phyloP scores from a whole-genome alignment of 2,888 invertebrate genomes.

The Phasia obesa region DNA sequence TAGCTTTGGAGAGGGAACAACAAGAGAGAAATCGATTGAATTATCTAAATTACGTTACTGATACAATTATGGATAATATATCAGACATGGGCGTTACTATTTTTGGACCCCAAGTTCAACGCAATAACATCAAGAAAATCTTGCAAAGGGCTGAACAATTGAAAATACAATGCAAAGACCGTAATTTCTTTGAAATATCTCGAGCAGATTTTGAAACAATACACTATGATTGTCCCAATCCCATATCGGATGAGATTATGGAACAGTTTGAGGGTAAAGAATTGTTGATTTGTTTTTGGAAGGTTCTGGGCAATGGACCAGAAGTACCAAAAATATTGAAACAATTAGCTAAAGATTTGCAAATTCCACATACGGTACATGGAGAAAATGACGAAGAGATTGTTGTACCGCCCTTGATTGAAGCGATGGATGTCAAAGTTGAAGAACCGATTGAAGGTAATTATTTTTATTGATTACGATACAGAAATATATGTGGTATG shows the following conservation, averaged over 20 bases:
- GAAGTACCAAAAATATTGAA: conserved; percentile 75
- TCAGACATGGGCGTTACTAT: conserved; percentile 80
- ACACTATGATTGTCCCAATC: conserved; percentile 79
- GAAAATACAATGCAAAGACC: conserved; percentile 79
- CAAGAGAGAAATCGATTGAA: conserved; percentile 75
- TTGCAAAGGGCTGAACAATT: conserved; percentile 78
- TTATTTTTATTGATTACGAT: too few relatives aligned
- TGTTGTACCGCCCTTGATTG: conserved; percentile 75
- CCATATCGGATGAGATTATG: conserved; percentile 76
- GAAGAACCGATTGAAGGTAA: conserved; percentile 74
- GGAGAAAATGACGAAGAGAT: conserved; percentile 72
- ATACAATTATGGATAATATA: conserved; percentile 78
- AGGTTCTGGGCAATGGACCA: conserved; percentile 75
- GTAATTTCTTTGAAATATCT: conserved; percentile 74
- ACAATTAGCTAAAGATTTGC: conserved; percentile 76
- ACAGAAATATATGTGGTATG: too few relatives aligned
- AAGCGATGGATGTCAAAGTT: conserved; percentile 75
- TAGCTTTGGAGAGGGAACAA: conserved; percentile 76
- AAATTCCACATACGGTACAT: conserved; percentile 72
- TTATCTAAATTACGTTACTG: conserved; percentile 78
- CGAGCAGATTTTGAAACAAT: conserved; percentile 76
- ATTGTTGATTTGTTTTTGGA: conserved; percentile 79
- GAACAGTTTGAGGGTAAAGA: conserved; percentile 79
- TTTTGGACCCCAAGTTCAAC: conserved; percentile 80
- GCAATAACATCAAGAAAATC: conserved; percentile 79